Base-by-base conservation (phyloP, 2,797 vertebrate genomes). In the Microctenopoma lineatum region DNA sequence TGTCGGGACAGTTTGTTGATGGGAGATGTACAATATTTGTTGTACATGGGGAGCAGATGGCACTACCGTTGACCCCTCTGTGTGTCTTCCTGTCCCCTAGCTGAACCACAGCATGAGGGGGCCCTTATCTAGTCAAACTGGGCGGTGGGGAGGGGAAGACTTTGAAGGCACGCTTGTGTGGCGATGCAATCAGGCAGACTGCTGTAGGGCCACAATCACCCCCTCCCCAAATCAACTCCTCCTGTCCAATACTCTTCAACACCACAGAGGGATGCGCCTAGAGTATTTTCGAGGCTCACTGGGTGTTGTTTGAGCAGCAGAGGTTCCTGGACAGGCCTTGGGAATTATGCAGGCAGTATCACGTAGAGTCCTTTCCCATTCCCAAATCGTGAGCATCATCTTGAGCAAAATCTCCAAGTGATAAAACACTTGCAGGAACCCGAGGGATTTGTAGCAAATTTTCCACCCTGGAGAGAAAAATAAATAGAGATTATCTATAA, bases 81-180 rank as follows among this genome's bases (percentile, higher is more conserved):
- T 87, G 85, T 83, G 88, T 90, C 92, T 92, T 92, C 90, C 90
- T 93, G 92, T 92, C 92, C 92, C 84, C 65, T 81, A 86, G 88
- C 87, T 93, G 92, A 94, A 93, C 92, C 90, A 46, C 89, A 87
- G 87, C 73, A 16, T 75, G 86, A 89, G 77, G 81, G 85, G 85
- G 82, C 81, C 87, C 92, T 94, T 93, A 95, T 94, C 94, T 94
- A 90, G 90, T 93, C 90, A 90, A 91, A 94, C 89, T 91, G 89
- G 92, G 92, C 77, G 79, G 91, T 77, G 73, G 85, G 88, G 81
- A 87, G 81, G 89, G 84, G 83, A 87, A 90, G 76, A 84, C 93
- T 95, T 94, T 93, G 91, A 93, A 94, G 92, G 84, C 89, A 89
- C 81, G 84, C 89, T 92, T 91, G 87, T 89, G 89, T 90, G 88